A percentile compares a stretch with the other conserved stretches of the same genome.
These are phyloP conservation scores for Tachysurus vachellii DNA, from an alignment of 2,113 vertebrate species.

Conservation along the genomic window DNA sequence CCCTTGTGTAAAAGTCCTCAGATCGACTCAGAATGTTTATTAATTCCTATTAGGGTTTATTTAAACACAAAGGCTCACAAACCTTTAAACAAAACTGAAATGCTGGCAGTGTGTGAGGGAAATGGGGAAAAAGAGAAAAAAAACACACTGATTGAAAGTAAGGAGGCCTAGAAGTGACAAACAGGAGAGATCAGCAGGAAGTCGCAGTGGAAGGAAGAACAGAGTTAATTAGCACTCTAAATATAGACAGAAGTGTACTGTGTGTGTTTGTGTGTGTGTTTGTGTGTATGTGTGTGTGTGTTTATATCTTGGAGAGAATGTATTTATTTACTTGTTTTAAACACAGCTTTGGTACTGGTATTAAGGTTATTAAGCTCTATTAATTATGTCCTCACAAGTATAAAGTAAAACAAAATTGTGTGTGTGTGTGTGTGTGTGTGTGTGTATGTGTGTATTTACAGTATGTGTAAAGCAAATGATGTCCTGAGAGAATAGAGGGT, in stretches of 20 bases:
- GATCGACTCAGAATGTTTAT: constrained; percentile 27
- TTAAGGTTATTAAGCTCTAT: not conserved
- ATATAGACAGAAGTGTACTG: constrained; percentile 39
- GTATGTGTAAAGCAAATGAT: not conserved
- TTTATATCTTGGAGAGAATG: not conserved
- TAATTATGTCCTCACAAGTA: not conserved
- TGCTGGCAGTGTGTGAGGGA: not conserved
- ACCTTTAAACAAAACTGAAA: not conserved
- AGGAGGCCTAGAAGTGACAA: constrained; percentile 45
- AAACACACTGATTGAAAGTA: constrained; percentile 29
- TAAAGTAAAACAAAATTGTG: not conserved
- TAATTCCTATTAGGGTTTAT: constrained; percentile 8
- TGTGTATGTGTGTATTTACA: not conserved
- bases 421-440: constrained; percentile 1
- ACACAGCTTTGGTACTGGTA: not conserved
- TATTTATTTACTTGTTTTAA: not conserved
- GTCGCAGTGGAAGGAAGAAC: constrained; percentile 31
- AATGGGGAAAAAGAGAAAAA: not conserved
- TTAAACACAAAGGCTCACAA: constrained; percentile 10
- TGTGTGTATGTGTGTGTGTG: not conserved
- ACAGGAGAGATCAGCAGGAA: constrained; percentile 42
- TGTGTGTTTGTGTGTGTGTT: constrained; percentile 6
- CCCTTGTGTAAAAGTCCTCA: constrained; percentile 11
- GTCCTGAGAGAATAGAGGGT: not conserved
- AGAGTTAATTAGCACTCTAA: constrained; percentile 50